A percentile compares a stretch with the other conserved stretches of the same genome.
phyloP scores from a whole-genome alignment of 2,888 invertebrate genomes.

The Aricia artaxerxes region DNA sequence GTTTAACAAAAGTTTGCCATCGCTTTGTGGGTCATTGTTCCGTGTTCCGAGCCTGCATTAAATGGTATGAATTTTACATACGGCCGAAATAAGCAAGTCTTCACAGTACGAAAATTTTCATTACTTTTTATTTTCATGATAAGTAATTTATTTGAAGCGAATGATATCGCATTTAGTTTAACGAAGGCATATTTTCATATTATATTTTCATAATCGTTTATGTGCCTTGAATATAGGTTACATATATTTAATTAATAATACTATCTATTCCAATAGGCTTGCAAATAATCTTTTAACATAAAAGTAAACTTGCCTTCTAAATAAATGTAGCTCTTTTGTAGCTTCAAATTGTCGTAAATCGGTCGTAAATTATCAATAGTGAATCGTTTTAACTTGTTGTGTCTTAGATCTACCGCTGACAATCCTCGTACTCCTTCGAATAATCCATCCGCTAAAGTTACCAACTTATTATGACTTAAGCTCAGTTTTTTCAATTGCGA shows the following conservation, averaged over 20 bases:
- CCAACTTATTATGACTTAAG: slow-evolving; percentile 87
- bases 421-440: slow-evolving; percentile 86
- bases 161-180: not conserved
- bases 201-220: too few species aligned
- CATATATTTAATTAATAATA: too few species aligned
- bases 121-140: slow-evolving; percentile 8
- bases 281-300: not conserved
- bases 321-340: slow-evolving; percentile 85
- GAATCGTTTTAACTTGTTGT: slow-evolving; percentile 87
- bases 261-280: too few species aligned
- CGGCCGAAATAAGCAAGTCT: not conserved
- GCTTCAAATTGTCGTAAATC: slow-evolving; percentile 87
- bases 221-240: too few species aligned
- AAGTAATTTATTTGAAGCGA: not conserved
- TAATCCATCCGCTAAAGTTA: slow-evolving; percentile 84
- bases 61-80: slow-evolving; percentile 7
- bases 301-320: slow-evolving; percentile 83
- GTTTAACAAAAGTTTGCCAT: slow-evolving; percentile 17
- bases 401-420: slow-evolving; percentile 86
- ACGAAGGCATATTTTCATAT: not conserved
- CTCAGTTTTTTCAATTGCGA: slow-evolving; percentile 85
- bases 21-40: slow-evolving; percentile 22
- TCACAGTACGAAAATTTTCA: not conserved
- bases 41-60: slow-evolving; percentile 13
- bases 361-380: slow-evolving; percentile 87